Conservation (phyloP, 2,113 vertebrate genomes). For the Rhipidura dahli region DNA sequence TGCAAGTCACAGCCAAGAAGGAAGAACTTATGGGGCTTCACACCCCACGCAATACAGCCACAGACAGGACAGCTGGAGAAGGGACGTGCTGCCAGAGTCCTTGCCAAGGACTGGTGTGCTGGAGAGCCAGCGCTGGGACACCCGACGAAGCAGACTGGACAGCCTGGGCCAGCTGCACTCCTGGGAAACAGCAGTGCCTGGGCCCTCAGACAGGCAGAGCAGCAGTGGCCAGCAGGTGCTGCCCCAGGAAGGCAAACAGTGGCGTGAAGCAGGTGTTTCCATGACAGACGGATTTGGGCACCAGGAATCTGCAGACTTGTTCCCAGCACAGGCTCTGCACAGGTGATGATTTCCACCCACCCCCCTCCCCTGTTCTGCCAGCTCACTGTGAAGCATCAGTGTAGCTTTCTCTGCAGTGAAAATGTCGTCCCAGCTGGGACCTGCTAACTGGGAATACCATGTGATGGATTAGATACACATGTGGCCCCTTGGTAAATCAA, state of each 20-base stretch:
- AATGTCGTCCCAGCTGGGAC: not conserved
- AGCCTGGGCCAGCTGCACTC: not conserved
- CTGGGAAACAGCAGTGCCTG: not conserved
- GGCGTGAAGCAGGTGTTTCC: not conserved
- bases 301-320: not conserved
- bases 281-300: not conserved
- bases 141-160: not conserved
- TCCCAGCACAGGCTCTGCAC: not conserved
- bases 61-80: not conserved
- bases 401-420: not conserved
- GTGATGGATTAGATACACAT: not conserved
- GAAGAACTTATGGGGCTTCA: not conserved
- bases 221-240: not conserved
- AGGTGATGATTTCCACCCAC: conserved; percentile 14
- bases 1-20: not conserved
- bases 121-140: not conserved
- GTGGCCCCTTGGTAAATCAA: not conserved
- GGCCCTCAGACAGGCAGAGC: not conserved
- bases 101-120: not conserved
- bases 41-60: not conserved
- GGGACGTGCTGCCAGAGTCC: not conserved
- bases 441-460: not conserved
- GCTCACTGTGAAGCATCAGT: not conserved
- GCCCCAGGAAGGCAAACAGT: not conserved
- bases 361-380: not conserved